phyloP scores from a whole-genome alignment of 1,140 invertebrate genomes.

The Cotesia vestalis region DNA sequence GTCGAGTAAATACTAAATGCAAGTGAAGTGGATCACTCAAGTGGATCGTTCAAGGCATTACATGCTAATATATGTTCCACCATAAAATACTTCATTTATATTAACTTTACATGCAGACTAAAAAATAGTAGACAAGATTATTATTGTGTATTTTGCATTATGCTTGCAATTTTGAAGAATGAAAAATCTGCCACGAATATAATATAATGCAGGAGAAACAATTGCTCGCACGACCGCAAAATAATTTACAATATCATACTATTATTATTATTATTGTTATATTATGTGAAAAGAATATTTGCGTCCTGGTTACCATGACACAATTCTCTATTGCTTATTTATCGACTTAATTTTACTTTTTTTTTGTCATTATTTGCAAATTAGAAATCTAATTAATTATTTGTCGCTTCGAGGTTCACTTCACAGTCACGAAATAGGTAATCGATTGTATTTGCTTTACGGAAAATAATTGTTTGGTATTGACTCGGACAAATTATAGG shows the following conservation, averaged over 20 bases:
- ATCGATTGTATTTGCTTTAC: too few relatives aligned
- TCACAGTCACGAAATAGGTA: too few relatives aligned
- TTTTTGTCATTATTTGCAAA: not conserved
- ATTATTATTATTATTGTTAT: not conserved
- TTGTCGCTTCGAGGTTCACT: too few relatives aligned
- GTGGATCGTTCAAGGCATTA: not conserved
- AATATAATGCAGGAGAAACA: too few relatives aligned
- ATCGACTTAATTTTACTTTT: too few relatives aligned
- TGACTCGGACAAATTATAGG: too few relatives aligned
- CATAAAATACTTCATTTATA: not conserved
- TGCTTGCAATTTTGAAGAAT: too few relatives aligned
- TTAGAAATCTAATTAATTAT: not conserved
- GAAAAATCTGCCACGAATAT: too few relatives aligned
- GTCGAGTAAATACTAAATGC: not conserved
- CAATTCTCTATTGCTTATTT: not conserved
- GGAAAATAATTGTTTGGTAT: too few relatives aligned
- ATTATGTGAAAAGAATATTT: conserved; percentile 4
- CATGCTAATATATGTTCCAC: not conserved
- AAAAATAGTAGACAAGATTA: too few relatives aligned
- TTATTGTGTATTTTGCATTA: too few relatives aligned
- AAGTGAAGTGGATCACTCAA: conserved; percentile 2
- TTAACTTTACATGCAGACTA: too few relatives aligned
- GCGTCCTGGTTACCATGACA: conserved; percentile 1
- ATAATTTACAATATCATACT: not conserved
- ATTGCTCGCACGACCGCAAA: not conserved